Base-by-base conservation (phyloP, 2,113 vertebrate genomes). In the Lonchura striata region DNA sequence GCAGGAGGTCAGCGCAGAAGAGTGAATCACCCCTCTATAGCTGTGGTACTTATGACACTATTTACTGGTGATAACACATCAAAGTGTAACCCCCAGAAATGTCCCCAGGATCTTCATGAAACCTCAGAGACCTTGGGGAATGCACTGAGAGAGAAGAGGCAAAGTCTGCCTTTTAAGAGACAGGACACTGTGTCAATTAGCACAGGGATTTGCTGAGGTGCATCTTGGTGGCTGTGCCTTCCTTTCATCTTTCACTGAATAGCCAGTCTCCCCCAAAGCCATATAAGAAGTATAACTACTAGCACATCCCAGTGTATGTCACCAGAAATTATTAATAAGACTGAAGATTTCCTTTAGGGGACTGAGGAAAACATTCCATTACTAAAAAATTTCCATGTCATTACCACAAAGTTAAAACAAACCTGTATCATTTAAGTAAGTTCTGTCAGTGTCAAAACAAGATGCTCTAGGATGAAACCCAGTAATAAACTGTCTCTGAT, bases 181-280 rank as follows among this genome's bases (percentile, higher is more conserved):
- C 31, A 41, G 41, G 23, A 88, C 15, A 3, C 25, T 23, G 31
- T 64, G 65, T 63, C 76, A 74, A 59, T 77, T 95, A 95, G 30
- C 57, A 41, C 11, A 77, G 65, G 65, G 56, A 64, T 46, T 41
- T 0, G 0, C 27, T 53, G 81, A 78, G 78, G 47, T n/a, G 42
- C 77, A 24, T 79, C 41, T 41, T 50, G n/a, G 70, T 69, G 33
- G 37, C 57, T 30, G 15, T 11, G 49, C 50, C 82, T 79, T 85
- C 77, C 87, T 96, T 95, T 95, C n/a, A 86, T 88, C 90, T 92
- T 77, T 65, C 68, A 54, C 42, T 70, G 47, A 86, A 44, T 31
- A 66, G 11, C 42, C 23, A 72, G 1, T 35, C 22, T 23, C 14
- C 33, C 54, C 15, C 17, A 10, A 54, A 91, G 90, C 54, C 33